Percentiles rank a stretch among this genome's conserved stretches.
phyloP scores from a whole-genome alignment of 2,797 vertebrate genomes.

The Semotilus atromaculatus region DNA sequence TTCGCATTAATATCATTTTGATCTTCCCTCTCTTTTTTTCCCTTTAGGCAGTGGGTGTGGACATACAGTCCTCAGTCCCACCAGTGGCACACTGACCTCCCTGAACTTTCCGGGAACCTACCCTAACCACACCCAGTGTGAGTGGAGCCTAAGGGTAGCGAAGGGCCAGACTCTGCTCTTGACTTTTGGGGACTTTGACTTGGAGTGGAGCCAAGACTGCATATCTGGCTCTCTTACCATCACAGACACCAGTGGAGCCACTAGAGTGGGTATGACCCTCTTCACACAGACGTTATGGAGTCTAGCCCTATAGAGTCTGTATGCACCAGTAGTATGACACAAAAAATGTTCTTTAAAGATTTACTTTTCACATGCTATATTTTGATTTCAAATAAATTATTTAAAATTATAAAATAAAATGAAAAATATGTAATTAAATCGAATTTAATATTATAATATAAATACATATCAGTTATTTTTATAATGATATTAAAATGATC shows the following conservation, averaged over 20 bases:
- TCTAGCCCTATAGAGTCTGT: background rate
- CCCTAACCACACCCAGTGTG: conserved; percentile 81
- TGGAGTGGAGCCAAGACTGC: conserved; percentile 81
- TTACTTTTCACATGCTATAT: background rate
- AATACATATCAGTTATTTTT: too few relatives aligned
- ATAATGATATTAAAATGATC: background rate
- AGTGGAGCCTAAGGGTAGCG: conserved; percentile 78
- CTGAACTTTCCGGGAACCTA: conserved; percentile 88
- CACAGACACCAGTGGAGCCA: conserved; percentile 65
- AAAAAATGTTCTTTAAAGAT: too few relatives aligned
- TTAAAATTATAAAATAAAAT: background rate
- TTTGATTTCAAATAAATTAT: background rate
- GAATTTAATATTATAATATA: background rate
- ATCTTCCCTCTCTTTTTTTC: conserved; percentile 1
- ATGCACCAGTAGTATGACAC: background rate
- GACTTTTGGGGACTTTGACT: conserved; percentile 85
- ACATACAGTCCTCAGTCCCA: conserved; percentile 77
- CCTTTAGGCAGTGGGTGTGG: conserved; percentile 85
- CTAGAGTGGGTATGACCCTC: conserved; percentile 74
- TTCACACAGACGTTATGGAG: background rate
- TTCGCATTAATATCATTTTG: background rate
- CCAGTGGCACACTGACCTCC: conserved; percentile 86
- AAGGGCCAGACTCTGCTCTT: conserved; percentile 76
- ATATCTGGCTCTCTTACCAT: conserved; percentile 81
- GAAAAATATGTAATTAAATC: background rate